phyloP scores from a whole-genome alignment of 2,888 invertebrate species.

The Agrilus cyanescens region DNA sequence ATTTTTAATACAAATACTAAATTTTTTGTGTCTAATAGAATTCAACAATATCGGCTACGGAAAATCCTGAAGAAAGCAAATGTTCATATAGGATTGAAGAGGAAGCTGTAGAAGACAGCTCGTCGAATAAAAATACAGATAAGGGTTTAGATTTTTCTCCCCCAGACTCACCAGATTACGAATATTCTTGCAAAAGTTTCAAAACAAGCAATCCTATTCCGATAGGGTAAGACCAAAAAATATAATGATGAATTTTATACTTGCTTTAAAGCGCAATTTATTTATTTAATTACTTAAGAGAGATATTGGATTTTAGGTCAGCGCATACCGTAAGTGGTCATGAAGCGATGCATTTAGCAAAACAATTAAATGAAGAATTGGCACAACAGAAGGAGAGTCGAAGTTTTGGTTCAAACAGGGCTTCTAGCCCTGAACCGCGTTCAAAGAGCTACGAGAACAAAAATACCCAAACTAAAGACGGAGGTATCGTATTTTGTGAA shows the following conservation, averaged over 20 bases:
- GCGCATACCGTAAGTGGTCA: slow-evolving; percentile 71
- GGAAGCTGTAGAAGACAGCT: slow-evolving; percentile 41
- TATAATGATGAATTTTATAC: too few relatives aligned
- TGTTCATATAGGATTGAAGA: slow-evolving; percentile 57
- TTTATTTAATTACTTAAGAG: neutral
- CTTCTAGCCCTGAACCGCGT: slow-evolving; percentile 42
- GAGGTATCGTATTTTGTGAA: slow-evolving; percentile 29
- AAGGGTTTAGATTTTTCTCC: slow-evolving; percentile 10
- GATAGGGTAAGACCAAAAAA: slow-evolving; percentile 44
- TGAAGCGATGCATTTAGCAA: slow-evolving; percentile 66
- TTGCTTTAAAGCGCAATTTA: too few relatives aligned
- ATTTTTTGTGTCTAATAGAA: slow-evolving; percentile 34
- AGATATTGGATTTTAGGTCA: slow-evolving; percentile 32
- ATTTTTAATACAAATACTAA: neutral
- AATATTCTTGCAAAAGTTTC: slow-evolving; percentile 29
- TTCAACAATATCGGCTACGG: slow-evolving; percentile 49
- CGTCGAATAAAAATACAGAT: too few relatives aligned
- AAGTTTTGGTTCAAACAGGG: slow-evolving; percentile 23
- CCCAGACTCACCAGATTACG: slow-evolving; percentile 13
- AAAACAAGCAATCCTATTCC: slow-evolving; percentile 65
- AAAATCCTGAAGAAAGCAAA: slow-evolving; percentile 38
- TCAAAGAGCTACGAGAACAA: slow-evolving; percentile 58
- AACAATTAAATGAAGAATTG: slow-evolving; percentile 54
- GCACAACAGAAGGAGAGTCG: slow-evolving; percentile 28
- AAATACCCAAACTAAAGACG: slow-evolving; percentile 36